phyloP scores from a whole-genome alignment of 2,113 vertebrate genomes.

The Ceyx margarethae region DNA sequence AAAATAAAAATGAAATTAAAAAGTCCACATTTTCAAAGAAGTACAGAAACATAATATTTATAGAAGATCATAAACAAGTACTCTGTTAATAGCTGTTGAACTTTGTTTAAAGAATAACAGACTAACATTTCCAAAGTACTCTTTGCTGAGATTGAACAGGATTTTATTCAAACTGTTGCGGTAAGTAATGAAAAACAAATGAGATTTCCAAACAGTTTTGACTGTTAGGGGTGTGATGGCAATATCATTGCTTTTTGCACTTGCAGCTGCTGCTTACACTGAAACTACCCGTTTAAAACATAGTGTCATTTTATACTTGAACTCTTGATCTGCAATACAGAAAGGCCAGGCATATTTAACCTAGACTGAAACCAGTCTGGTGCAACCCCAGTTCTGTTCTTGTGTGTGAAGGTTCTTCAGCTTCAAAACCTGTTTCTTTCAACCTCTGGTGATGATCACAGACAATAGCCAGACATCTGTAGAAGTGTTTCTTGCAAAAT shows the following conservation, averaged over 20 bases:
- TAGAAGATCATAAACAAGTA: conserved; percentile 63
- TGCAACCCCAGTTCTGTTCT: neutral
- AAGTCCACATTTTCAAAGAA: conserved; percentile 62
- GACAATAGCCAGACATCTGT: neutral
- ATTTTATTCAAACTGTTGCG: conserved; percentile 70
- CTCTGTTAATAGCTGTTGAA: conserved; percentile 61
- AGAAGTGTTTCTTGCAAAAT: neutral
- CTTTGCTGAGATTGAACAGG: conserved; percentile 68
- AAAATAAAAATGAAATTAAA: conserved; percentile 73
- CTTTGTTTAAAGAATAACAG: conserved; percentile 71
- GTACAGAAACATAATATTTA: conserved; percentile 63
- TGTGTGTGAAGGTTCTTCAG: neutral
- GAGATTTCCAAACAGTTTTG: conserved; percentile 69
- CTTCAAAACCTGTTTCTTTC: neutral
- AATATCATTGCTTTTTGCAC: conserved; percentile 58
- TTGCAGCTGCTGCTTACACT: conserved; percentile 60
- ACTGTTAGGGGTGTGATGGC: conserved; percentile 61
- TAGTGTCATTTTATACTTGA: conserved; percentile 55
- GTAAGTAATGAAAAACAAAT: conserved; percentile 73
- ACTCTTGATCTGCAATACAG: conserved; percentile 39
- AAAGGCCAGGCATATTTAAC: neutral
- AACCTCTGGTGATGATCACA: neutral
- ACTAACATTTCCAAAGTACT: conserved; percentile 72
- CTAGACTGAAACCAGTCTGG: neutral
- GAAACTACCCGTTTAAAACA: conserved; percentile 47